phyloP scores from a whole-genome alignment of 2,113 vertebrate genomes.

The Geothlypis trichas region DNA sequence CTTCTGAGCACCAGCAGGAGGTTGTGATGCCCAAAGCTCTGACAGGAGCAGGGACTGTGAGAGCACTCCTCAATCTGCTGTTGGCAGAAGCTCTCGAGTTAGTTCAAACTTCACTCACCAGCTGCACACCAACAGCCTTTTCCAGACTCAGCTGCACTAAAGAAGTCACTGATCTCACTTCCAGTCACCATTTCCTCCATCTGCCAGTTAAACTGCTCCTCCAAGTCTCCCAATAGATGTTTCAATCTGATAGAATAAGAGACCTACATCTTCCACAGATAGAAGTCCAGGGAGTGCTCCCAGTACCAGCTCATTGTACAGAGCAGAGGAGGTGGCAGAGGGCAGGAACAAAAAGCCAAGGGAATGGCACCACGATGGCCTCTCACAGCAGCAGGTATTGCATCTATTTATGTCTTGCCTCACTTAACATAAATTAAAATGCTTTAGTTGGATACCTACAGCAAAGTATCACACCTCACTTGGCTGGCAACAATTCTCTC shows the following conservation, averaged over 20 bases:
- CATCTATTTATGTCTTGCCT: neutral
- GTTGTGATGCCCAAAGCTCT: neutral
- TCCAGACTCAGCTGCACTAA: slow-evolving; percentile 18
- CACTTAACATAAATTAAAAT: neutral
- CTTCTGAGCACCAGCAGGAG: neutral
- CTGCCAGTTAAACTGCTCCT: slow-evolving; percentile 28
- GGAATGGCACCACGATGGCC: neutral
- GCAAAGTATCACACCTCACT: neutral
- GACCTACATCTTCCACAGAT: neutral
- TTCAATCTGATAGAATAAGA: neutral
- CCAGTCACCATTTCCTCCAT: slow-evolving; percentile 36
- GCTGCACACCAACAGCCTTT: slow-evolving; percentile 31
- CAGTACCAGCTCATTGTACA: neutral
- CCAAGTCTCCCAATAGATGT: neutral
- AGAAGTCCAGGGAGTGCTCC: neutral
- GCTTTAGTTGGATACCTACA: neutral
- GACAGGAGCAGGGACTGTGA: neutral
- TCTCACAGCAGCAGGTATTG: neutral
- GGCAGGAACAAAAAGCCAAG: neutral
- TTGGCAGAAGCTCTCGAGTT: neutral
- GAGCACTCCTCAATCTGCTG: slow-evolving; percentile 42
- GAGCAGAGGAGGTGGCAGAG: neutral
- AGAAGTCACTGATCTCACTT: slow-evolving; percentile 39
- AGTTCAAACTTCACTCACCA: neutral
- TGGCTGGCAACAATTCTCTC: neutral